These are phyloP conservation scores for Drosophila pullipes DNA, from an alignment of 2,888 invertebrate species.

Conservation along the genomic window DNA sequence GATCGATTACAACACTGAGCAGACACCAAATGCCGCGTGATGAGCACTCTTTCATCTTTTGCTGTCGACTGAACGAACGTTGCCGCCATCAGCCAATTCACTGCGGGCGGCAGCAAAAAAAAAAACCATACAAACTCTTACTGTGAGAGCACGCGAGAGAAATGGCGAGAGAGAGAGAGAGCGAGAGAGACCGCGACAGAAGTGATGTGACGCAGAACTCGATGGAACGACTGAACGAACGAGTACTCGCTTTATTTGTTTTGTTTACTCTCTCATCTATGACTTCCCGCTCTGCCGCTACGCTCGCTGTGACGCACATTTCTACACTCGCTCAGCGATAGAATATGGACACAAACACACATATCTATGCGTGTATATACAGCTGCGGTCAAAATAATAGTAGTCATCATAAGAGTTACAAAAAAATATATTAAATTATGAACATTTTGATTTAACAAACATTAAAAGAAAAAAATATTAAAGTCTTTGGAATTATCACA, in stretches of 20 bases:
- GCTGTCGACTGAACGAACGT: conserved; percentile 83
- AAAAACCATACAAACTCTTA: conserved; percentile 36
- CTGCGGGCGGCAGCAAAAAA: conserved; percentile 8
- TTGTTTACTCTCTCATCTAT: conserved; percentile 21
- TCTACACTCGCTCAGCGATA: conserved; percentile 24
- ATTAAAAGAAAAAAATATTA: neutral
- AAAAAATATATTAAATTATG: neutral
- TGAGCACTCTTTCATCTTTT: conserved; percentile 85
- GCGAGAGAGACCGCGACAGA: conserved; percentile 6
- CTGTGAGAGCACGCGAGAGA: conserved; percentile 27
- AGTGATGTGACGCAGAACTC: conserved; percentile 48
- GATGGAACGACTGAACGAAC: conserved; percentile 10
- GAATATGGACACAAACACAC: conserved; percentile 7
- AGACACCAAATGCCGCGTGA: conserved; percentile 82
- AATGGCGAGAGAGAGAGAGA: neutral
- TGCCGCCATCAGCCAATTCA: conserved; percentile 10
- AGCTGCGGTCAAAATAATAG: neutral
- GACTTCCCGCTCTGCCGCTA: neutral
- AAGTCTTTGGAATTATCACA: no score
- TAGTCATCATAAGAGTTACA: neutral
- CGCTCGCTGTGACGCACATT: conserved; percentile 46
- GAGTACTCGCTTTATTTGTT: conserved; percentile 19
- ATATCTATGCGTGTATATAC: conserved; percentile 1
- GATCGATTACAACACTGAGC: conserved; percentile 85
- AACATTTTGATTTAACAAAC: neutral